Base-by-base conservation (phyloP, 1,140 invertebrate species). In the Caenorhabditis latens region DNA sequence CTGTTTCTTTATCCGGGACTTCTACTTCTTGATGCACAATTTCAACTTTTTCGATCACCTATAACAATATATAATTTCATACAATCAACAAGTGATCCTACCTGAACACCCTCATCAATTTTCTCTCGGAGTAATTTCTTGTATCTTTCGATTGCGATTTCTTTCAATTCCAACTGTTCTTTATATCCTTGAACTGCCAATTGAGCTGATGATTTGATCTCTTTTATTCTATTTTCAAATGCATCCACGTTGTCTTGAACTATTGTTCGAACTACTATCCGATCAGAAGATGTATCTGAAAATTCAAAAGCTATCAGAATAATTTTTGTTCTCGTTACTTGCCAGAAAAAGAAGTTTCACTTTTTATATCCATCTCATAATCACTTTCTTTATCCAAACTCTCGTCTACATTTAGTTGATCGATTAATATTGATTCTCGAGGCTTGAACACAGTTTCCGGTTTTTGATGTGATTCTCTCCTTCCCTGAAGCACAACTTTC, bases 121-220 rank as follows among this genome's bases (percentile, higher is more conserved):
- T 86, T 86, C 48, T 65, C 61, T 32, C 75, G 53, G 1, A 88
- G 46, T 14, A 88, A 57, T 48, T 87, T 21, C 55, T 83, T 83
- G 61, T 88, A 88, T 46, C 63, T 87, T 43, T 87, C 87, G 16
- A 88, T 87, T 16, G 85, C 84, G 7, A 58, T 58, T 9, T 88
- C 87, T 57, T 87, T 88, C 11, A 89, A 79, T 48, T 50, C 53
- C 50, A 88, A 48, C 58, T 88, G 87, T 55, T 88, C 87, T 50
- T 88, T 88, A 55, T 88, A 88, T 48, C 58, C 79, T n/a, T 83
- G 84, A 43, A 88, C 79, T 19, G 55, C 57, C n/a, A 79, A 61
- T 65, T 84, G 50, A 19, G 87, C 87, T 6, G 87, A 83, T 48
- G 89, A 58, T 61, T 75, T 88, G 42, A 88, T 88, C 53, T 88